Conservation (phyloP, 2,113 vertebrate genomes). For the Podarcis muralis region DNA sequence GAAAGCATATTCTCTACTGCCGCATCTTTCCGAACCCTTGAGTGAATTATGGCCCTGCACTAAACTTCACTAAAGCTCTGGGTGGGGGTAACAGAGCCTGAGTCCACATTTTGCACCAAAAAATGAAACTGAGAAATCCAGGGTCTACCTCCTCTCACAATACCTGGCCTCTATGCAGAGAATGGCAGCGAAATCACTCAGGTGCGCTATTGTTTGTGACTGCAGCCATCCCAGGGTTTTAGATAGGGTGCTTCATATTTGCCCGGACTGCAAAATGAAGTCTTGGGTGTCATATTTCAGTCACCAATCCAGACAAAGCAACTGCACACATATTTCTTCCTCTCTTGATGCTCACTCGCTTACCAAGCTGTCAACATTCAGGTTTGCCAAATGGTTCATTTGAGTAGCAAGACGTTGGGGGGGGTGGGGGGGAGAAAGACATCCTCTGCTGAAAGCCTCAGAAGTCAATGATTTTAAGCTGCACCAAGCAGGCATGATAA, state of each 20-base stretch:
- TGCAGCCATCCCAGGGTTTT: rapidly evolving
- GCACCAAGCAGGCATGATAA: rapidly evolving
- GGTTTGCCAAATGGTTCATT: background rate
- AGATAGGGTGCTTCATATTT: background rate
- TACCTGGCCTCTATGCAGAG: background rate
- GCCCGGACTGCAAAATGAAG: background rate
- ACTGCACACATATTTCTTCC: background rate
- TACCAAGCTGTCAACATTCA: background rate
- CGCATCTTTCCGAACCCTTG: too few relatives aligned
- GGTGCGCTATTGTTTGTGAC: background rate
- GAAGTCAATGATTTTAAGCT: background rate
- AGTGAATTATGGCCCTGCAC: background rate
- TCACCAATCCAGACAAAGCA: background rate
- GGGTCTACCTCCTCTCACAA: background rate
- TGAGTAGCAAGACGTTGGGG: background rate
- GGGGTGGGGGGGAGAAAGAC: rapidly evolving
- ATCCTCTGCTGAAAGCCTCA: rapidly evolving
- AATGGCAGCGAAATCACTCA: background rate
- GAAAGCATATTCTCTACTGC: background rate
- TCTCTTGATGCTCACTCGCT: background rate
- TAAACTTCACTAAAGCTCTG: background rate
- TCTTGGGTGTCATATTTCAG: background rate
- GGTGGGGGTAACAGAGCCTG: background rate
- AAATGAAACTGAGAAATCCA: background rate
- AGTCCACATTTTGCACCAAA: background rate